Evolutionary conservation across 2,113 vertebrate species (phyloP), one percentile per base, ranked within the genome.

Genomic region (Scomber colias): DNA sequence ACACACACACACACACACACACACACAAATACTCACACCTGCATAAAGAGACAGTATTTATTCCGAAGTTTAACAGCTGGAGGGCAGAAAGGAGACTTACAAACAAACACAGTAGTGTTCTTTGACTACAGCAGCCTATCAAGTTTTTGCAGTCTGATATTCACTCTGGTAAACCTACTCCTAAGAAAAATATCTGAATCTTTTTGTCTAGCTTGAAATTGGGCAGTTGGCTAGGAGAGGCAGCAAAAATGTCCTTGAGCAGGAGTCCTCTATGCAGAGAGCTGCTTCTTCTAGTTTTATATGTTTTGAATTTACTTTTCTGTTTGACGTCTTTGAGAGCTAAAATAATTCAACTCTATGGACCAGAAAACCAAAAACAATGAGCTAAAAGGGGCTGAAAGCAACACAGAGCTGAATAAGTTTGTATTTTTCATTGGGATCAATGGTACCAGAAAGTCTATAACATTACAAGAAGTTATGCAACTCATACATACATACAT

Each of bases 11-110:
- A 35, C 31, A 35, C 31, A 35, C 31, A 35, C 31, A 30, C 48
- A 2, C 31, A 35, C 31, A 30, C 48, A 2, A 3, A 19, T 15
- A 55, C 46, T 45, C 46, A 48, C 53, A 5, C 21, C 16, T 59
- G 56, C 8, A 17, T 3, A 75, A 27, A 27, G 45, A 69, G 35
- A 49, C 35, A 69, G 15, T 61, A 44, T 65, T 66, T 46, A 27
- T 27, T 27, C 24, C 24, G 24, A 27, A 27, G 24, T 83, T 71
- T 59, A 45, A 3, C 21, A 55, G 62, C 72, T 65, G 53, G 27
- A 65, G 62, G 77, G 74, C 64, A 80, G 44, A 71, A 64, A 24
- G 44, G 10, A 14, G 53, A 77, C 21, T 56, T 49, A 15, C 64
- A 54, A 59, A 46, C 17, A 53, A 76, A 67, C n/a, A 71, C 51